These are phyloP conservation scores for Nasua narica DNA, from an alignment of 2,797 vertebrate species.

Conservation along the genomic window DNA sequence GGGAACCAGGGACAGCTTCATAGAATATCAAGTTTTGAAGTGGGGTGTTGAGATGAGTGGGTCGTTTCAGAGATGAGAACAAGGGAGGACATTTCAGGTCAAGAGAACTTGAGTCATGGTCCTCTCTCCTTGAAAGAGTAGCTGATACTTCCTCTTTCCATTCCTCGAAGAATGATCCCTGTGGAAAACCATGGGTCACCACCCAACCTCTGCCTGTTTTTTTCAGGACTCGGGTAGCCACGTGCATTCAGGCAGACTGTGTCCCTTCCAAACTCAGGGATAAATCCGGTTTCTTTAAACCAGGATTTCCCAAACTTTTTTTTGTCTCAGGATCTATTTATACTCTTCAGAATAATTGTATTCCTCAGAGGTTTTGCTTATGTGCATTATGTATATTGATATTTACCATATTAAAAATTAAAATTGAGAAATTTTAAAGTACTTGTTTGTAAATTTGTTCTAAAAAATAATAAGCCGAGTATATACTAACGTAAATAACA, in stretches of 20 bases:
- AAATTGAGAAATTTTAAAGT: neutral
- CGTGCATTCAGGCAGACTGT: neutral
- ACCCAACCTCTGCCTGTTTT: neutral
- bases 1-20: neutral
- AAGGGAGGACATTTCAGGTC: neutral
- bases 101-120: neutral
- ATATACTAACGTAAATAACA: conserved; percentile 18
- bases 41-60: neutral
- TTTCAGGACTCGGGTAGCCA: neutral
- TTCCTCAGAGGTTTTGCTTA: neutral
- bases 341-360: neutral
- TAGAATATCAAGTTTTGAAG: neutral
- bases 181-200: neutral
- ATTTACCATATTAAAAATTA: neutral
- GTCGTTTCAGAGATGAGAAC: neutral
- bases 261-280: neutral
- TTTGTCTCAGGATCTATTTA: neutral
- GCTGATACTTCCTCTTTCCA: neutral
- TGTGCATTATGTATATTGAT: neutral
- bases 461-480: neutral
- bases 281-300: neutral
- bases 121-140: neutral
- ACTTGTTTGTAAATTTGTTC: conserved; percentile 35
- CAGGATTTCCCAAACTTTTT: neutral
- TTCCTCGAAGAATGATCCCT: neutral